A percentile compares a stretch with the other conserved stretches of the same genome.
Evolutionary conservation across 2,888 invertebrate species (phyloP).

Genomic region (Ptilodon capucinus): DNA sequence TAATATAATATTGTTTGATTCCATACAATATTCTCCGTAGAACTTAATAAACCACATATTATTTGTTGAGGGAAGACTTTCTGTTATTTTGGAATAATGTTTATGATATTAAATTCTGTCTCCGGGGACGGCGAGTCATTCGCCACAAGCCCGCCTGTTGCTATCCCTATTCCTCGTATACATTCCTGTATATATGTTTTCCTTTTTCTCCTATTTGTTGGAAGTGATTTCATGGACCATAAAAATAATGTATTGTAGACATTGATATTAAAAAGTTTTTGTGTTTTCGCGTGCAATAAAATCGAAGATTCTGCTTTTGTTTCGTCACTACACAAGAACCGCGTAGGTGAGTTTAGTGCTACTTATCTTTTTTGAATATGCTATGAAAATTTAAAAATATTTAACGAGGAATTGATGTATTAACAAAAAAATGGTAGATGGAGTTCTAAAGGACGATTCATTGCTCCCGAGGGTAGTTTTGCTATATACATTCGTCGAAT

Average conservation of each 20-base stretch:
- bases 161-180: constrained; percentile 18
- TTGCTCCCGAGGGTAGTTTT: too few species aligned
- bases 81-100: constrained; percentile 44
- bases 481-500: too few species aligned
- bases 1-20: constrained; percentile 19
- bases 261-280: constrained; percentile 4
- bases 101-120: constrained; percentile 49
- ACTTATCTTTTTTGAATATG: too few species aligned
- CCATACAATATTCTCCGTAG: constrained; percentile 22
- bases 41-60: constrained; percentile 36
- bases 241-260: constrained; percentile 15
- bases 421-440: too few species aligned
- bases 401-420: too few species aligned
- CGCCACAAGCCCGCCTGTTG: constrained; percentile 25
- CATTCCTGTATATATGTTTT: constrained; percentile 13
- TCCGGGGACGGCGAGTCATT: constrained; percentile 32
- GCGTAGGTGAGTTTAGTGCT: too few species aligned
- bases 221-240: constrained; percentile 20
- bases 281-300: background rate
- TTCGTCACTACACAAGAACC: too few species aligned
- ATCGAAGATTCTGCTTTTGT: background rate
- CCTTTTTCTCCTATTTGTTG: constrained; percentile 16
- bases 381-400: too few species aligned
- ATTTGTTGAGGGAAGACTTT: constrained; percentile 35
- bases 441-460: too few species aligned